phyloP scores from a whole-genome alignment of 2,797 vertebrate genomes.

The Tiaroga cobitis region DNA sequence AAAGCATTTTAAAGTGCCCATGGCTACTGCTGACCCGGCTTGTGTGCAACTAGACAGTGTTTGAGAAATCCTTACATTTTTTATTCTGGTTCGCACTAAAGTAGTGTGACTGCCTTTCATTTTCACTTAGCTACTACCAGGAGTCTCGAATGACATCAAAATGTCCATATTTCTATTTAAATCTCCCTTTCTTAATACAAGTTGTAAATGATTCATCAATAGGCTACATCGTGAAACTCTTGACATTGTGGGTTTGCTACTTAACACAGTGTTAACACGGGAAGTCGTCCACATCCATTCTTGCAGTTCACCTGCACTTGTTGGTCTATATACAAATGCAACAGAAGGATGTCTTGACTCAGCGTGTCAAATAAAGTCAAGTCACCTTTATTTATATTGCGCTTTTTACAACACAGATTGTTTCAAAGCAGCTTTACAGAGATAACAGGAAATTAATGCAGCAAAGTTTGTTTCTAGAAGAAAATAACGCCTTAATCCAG shows the following conservation, averaged over 20 bases:
- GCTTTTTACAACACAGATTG: too few species aligned
- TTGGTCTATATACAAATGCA: too few species aligned
- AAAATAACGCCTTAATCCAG: too few species aligned
- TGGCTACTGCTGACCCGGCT: slow-evolving; percentile 45
- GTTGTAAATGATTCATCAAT: not conserved
- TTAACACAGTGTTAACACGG: not conserved
- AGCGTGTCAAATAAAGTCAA: not conserved
- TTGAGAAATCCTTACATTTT: slow-evolving; percentile 54
- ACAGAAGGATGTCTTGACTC: not conserved
- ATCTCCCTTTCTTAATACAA: not conserved
- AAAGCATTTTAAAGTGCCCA: slow-evolving; percentile 54
- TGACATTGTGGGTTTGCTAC: not conserved
- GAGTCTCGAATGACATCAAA: not conserved
- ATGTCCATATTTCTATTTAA: not conserved
- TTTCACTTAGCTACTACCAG: slow-evolving; percentile 48
- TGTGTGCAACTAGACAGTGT: slow-evolving; percentile 23
- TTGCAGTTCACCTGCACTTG: not conserved
- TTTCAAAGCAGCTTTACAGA: too few species aligned
- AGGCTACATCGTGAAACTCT: not conserved
- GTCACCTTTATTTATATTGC: too few species aligned
- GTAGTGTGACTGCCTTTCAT: slow-evolving; percentile 57
- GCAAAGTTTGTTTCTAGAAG: too few species aligned
- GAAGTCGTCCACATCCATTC: not conserved
- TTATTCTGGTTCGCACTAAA: slow-evolving; percentile 48
- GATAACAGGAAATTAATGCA: too few species aligned